Conservation (phyloP, 2,888 invertebrate genomes). For the Trypoxylon attenuatum region DNA sequence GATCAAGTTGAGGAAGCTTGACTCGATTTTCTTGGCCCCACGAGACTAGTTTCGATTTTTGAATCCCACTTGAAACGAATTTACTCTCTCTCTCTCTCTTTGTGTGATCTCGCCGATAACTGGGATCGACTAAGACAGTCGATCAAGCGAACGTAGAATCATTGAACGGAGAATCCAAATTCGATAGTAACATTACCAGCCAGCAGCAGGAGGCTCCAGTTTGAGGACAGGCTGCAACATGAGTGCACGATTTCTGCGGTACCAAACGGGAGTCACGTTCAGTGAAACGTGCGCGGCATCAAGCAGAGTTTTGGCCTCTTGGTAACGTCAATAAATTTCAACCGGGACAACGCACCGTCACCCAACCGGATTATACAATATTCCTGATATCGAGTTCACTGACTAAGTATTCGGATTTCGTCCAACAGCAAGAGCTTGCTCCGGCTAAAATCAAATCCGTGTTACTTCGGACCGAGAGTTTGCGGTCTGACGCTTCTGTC, state of each 20-base stretch:
- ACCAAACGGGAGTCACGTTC: conserved; percentile 24
- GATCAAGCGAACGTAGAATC: not conserved
- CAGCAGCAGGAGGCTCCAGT: conserved; percentile 34
- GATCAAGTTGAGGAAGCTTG: not conserved
- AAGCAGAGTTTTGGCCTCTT: conserved; percentile 23
- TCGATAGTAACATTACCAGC: not conserved
- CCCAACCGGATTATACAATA: conserved; percentile 29
- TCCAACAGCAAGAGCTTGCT: too few species aligned
- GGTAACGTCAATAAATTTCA: conserved; percentile 51
- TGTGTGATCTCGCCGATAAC: not conserved
- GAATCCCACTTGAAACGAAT: not conserved
- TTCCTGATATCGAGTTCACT: conserved; percentile 15
- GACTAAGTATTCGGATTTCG: conserved; percentile 14
- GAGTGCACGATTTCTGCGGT: conserved; percentile 42
- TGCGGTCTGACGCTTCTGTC: too few species aligned
- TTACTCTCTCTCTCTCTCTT: not conserved
- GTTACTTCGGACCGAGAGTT: too few species aligned
- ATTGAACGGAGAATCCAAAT: not conserved
- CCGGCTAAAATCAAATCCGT: too few species aligned
- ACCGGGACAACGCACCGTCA: conserved; percentile 34
- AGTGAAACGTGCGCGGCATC: conserved; percentile 37
- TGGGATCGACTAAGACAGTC: not conserved
- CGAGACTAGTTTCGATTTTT: not conserved
- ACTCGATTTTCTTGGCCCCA: not conserved
- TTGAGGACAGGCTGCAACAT: conserved; percentile 32